Percentiles rank a stretch among this genome's conserved stretches.
Conservation (phyloP, 2,888 invertebrate genomes). For the Malacosoma neustria region DNA sequence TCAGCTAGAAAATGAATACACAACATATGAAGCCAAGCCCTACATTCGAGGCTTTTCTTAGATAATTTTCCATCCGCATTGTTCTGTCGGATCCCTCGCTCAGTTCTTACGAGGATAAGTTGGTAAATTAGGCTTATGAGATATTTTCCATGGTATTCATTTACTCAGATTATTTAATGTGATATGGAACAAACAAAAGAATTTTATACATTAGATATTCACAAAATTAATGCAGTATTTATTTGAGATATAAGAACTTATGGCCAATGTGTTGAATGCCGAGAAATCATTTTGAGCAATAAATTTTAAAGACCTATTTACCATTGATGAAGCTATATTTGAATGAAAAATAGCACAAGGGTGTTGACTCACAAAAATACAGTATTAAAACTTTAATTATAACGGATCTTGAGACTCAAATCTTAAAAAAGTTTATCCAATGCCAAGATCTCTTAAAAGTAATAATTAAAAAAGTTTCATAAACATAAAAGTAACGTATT, state of each 20-base stretch:
- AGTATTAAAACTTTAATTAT: background rate
- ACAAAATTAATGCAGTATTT: too few relatives aligned
- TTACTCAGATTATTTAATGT: background rate
- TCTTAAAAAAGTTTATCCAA: background rate
- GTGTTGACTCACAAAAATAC: background rate
- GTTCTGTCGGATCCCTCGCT: slow-evolving; percentile 26
- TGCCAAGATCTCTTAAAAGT: background rate
- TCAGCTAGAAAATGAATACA: slow-evolving; percentile 20
- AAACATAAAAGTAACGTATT: background rate
- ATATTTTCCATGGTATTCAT: background rate
- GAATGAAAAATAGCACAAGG: too few relatives aligned
- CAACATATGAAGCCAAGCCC: slow-evolving; percentile 18
- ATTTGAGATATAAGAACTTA: too few relatives aligned
- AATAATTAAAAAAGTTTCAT: background rate
- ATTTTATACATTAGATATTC: too few relatives aligned
- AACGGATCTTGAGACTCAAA: background rate
- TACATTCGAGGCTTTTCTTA: slow-evolving; percentile 22
- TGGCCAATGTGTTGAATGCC: too few relatives aligned
- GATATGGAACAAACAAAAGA: too few relatives aligned
- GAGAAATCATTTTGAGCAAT: too few relatives aligned
- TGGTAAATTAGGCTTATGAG: slow-evolving; percentile 14
- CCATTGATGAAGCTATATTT: too few relatives aligned
- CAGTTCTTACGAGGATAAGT: slow-evolving; percentile 9
- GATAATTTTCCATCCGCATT: slow-evolving; percentile 32
- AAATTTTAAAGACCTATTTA: too few relatives aligned